These are phyloP conservation scores for Drosophila biarmipes DNA, from an alignment of 1,140 invertebrate species.

Conservation along the genomic window DNA sequence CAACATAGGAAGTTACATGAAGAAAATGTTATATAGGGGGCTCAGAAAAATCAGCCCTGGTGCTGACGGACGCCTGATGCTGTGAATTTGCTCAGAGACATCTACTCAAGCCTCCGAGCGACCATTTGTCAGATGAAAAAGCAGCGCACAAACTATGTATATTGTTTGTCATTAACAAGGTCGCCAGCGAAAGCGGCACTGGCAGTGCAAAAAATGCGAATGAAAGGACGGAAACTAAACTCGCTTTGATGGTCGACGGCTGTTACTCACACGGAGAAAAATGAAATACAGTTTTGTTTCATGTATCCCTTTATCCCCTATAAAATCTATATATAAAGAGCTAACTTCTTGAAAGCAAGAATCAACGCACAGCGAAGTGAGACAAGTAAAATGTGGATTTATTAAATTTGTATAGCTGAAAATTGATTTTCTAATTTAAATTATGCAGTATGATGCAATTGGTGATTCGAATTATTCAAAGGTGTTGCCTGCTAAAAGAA, in stretches of 20 bases:
- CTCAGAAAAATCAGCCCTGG: constrained; percentile 6
- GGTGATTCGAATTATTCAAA: no score
- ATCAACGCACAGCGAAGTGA: no score
- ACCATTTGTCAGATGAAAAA: constrained; percentile 69
- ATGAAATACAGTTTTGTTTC: not conserved
- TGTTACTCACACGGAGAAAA: constrained; percentile 44
- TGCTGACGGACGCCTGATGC: constrained; percentile 54
- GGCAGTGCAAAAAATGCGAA: constrained; percentile 39
- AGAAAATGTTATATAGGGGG: not conserved
- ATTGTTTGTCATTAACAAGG: constrained; percentile 82
- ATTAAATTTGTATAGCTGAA: no score
- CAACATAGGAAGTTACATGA: constrained; percentile 18
- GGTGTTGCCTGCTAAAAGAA: no score
- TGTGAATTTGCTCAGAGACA: constrained; percentile 56
- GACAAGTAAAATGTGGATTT: no score
- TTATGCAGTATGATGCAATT: no score
- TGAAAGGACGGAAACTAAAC: constrained; percentile 54
- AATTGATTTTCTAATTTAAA: no score
- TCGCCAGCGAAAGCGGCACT: constrained; percentile 26
- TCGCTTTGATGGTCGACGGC: constrained; percentile 68
- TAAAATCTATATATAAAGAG: no score
- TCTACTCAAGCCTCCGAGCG: constrained; percentile 45
- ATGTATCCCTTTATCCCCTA: no score
- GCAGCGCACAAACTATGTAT: constrained; percentile 72
- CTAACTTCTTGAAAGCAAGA: no score